These are phyloP conservation scores for Aurelia sp. DNA, from an alignment of 30 jellyfish, hydroid and myxozoan genomes.

Conservation along the genomic window DNA sequence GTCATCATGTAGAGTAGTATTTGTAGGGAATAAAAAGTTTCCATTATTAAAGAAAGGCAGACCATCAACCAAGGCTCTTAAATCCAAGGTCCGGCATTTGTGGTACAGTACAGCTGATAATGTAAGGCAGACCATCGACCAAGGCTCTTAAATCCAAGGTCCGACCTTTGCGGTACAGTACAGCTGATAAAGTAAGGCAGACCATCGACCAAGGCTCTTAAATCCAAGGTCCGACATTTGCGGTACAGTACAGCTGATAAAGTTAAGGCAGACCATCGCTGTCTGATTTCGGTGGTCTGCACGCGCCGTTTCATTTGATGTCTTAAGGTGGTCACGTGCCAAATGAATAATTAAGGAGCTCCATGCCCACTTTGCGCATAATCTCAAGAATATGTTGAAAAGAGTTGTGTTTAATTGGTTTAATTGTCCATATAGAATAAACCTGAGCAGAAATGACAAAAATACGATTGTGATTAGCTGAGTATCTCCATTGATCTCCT, in stretches of 20 bases:
- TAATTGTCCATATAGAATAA: constrained; percentile 49
- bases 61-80: too few relatives aligned
- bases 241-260: neutral
- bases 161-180: neutral
- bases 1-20: too few relatives aligned
- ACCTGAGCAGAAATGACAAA: constrained; percentile 25
- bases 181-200: neutral
- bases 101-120: neutral
- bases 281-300: constrained; percentile 17
- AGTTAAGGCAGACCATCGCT: neutral
- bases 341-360: constrained; percentile 45
- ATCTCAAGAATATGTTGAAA: constrained; percentile 30
- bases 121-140: too few relatives aligned
- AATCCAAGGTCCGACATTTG: too few relatives aligned
- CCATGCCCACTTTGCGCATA: constrained; percentile 61
- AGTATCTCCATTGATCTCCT: constrained; percentile 12
- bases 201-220: neutral
- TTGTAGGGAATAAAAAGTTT: too few relatives aligned
- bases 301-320: constrained; percentile 69
- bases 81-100: too few relatives aligned
- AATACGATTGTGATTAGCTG: constrained; percentile 34
- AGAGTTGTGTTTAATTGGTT: constrained; percentile 60
- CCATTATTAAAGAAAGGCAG: too few relatives aligned
- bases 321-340: constrained; percentile 70
- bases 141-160: too few relatives aligned